A percentile compares a stretch with the other conserved stretches of the same genome.
phyloP scores from a whole-genome alignment of 1,140 invertebrate species.

The Stegodyphus mimosarum region DNA sequence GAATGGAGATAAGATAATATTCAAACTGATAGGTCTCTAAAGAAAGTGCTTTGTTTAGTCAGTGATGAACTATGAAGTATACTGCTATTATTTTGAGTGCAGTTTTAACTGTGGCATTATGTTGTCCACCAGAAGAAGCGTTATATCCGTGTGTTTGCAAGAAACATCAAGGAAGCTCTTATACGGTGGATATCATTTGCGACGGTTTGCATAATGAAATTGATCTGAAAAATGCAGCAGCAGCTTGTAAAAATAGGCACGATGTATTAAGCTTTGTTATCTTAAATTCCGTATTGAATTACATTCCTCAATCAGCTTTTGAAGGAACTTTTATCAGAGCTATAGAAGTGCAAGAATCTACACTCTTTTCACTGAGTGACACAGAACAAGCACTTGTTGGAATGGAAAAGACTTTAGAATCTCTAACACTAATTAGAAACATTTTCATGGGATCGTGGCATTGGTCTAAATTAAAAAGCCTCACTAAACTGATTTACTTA shows the following conservation, averaged over 20 bases:
- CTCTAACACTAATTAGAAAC: not conserved
- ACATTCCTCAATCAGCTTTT: constrained; percentile 25
- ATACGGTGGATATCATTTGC: too few relatives aligned
- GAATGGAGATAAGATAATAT: too few relatives aligned
- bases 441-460: constrained; percentile 14
- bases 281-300: constrained; percentile 11
- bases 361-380: constrained; percentile 20
- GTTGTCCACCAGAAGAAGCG: too few relatives aligned
- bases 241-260: not conserved
- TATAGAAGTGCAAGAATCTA: not conserved
- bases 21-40: too few relatives aligned
- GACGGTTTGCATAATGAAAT: too few relatives aligned
- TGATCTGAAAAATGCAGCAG: too few relatives aligned
- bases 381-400: constrained; percentile 30
- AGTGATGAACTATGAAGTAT: too few relatives aligned
- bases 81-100: too few relatives aligned
- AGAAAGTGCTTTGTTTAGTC: too few relatives aligned
- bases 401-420: constrained; percentile 10
- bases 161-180: too few relatives aligned
- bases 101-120: too few relatives aligned
- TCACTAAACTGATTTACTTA: constrained; percentile 8
- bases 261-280: not conserved
- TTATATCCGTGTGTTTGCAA: too few relatives aligned
- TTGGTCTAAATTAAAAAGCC: constrained; percentile 27
- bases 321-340: not conserved